phyloP scores from a whole-genome alignment of 2,888 invertebrate genomes.

The Amiota communis region DNA sequence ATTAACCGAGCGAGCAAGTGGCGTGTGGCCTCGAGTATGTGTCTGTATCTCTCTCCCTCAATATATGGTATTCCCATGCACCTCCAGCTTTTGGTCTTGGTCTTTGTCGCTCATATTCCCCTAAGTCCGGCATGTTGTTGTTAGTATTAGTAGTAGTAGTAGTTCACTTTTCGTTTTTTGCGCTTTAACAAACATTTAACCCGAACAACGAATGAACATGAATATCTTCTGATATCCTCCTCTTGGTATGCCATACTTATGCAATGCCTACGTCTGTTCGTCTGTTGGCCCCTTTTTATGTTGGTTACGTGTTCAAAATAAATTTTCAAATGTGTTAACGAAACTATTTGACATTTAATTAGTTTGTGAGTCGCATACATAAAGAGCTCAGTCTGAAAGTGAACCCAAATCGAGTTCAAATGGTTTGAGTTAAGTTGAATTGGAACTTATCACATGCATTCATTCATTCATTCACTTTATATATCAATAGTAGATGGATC shows the following conservation, averaged over 20 bases:
- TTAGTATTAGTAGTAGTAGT: conserved; percentile 19
- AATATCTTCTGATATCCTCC: no score
- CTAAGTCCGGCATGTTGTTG: background rate
- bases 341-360: conserved; percentile 71
- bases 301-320: conserved; percentile 69
- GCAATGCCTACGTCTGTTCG: background rate
- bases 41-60: conserved; percentile 12
- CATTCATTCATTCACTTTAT: no score
- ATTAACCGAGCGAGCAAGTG: conserved; percentile 60
- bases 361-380: conserved; percentile 70
- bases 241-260: no score
- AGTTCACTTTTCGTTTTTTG: conserved; percentile 19
- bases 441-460: no score
- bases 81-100: background rate
- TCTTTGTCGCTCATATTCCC: background rate
- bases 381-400: conserved; percentile 46
- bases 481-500: no score
- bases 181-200: background rate
- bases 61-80: background rate
- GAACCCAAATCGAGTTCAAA: no score
- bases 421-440: background rate
- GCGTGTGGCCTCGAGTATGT: conserved; percentile 39
- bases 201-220: no score
- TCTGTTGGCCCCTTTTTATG: conserved; percentile 52
- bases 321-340: conserved; percentile 70